These are phyloP conservation scores for Aleadryas rufinucha DNA, from an alignment of 2,113 vertebrate species.

Conservation along the genomic window DNA sequence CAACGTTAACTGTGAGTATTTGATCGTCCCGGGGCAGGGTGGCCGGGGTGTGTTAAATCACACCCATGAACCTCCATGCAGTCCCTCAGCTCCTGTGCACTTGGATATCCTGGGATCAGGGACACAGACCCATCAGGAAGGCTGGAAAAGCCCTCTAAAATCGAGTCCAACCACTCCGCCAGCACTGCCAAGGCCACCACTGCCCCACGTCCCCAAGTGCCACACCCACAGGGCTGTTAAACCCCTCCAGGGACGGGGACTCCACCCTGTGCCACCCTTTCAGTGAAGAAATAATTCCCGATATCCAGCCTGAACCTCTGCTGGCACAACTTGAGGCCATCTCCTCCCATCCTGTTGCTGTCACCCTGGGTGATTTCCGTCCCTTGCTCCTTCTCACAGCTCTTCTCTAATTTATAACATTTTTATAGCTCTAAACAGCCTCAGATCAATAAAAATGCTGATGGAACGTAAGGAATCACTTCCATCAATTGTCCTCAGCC, in stretches of 20 bases:
- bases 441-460: slow-evolving; percentile 32
- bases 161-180: neutral
- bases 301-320: neutral
- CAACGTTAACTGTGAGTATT: rapidly evolving
- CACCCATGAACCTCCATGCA: rapidly evolving
- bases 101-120: rapidly evolving
- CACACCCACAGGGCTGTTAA: neutral
- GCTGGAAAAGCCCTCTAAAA: neutral
- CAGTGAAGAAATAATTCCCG: neutral
- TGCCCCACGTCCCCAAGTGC: neutral
- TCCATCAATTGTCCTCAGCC: neutral
- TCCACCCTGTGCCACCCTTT: neutral
- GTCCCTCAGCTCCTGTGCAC: too few relatives aligned
- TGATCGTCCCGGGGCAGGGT: neutral
- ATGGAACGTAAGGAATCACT: neutral
- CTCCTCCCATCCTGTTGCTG: neutral
- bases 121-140: neutral
- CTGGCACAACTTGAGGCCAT: neutral
- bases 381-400: neutral
- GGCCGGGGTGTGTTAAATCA: rapidly evolving
- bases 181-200: neutral
- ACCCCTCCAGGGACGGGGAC: neutral
- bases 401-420: slow-evolving; percentile 25
- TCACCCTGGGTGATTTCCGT: neutral
- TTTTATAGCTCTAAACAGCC: slow-evolving; percentile 38